Evolutionary conservation across 2,797 vertebrate species (phyloP), one percentile per base, ranked within the genome.

Genomic region (Anabas testudineus): DNA sequence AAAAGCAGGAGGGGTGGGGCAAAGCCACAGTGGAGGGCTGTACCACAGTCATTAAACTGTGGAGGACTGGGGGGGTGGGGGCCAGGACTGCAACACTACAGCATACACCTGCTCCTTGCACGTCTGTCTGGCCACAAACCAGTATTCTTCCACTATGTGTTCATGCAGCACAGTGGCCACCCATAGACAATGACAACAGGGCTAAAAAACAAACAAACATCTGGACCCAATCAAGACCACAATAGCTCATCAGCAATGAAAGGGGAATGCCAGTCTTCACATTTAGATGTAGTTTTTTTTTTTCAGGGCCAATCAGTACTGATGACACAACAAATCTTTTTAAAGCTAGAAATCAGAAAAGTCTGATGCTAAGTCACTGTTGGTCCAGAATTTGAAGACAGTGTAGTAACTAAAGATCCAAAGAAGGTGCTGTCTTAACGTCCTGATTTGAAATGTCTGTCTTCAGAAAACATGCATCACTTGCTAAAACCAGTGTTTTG

Each of bases 101-200:
- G 57, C 72, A 60, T 90, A 80, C 92, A 91, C 91, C 91, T 91
- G 89, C 84, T 88, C 68, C 43, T 70, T 56, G 58, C 78, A 68
- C 10, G 66, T 71, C 71, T 76, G 63, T 67, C 71, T 71, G 15
- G 74, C 74, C 68, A 47, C 80, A 80, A 84, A 82, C 69, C 57
- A 68, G 67, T 75, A 54, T 51, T 75, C 74, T 74, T 85, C 60
- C 69, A 66, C 63, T 32, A 28, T 56, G 34, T 54, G 30, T 74
- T 80, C 63, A 49, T 58, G 76, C 59, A 59, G 48, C 13, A 58
- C 71, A 24, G 67, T 61, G 74, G 59, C 76, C 79, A 73, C 71
- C 72, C 69, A 71, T 56, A 8, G 39, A 74, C 82, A 83, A 66
- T 2, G 55, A 75, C 66, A 74, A 72, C 71, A 61, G 62, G 71